Evolutionary conservation across 2,113 vertebrate species (phyloP), one percentile per base, ranked within the genome.

Genomic region (Rhinoderma darwinii): DNA sequence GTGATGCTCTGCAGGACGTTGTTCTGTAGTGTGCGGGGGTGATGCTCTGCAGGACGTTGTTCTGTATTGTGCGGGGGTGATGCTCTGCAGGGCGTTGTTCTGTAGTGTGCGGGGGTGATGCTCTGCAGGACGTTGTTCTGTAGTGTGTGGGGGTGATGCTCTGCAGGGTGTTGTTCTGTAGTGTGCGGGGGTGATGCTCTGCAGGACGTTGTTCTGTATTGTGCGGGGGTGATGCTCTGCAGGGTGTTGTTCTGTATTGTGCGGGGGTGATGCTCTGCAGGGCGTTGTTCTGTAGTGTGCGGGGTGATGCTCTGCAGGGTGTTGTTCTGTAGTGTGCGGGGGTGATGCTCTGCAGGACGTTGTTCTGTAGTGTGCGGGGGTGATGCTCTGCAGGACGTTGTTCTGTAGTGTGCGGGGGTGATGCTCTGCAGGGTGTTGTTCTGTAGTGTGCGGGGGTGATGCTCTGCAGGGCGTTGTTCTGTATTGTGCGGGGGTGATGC

Each of bases 231-330:
- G 39, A 75, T n/a, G 14, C 22, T 47, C 74, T 50, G 74, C 88
- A 84, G 88, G 95, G n/a, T n/a, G n/a, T n/a, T n/a, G n/a, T n/a
- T n/a, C n/a, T n/a, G n/a, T n/a, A n/a, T n/a, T n/a, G n/a, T n/a
- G n/a, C n/a, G n/a, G n/a, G 95, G 95, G 85, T 96, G 39, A 75
- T n/a, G 12, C 41, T 47, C 73, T 47, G 74, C 88, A 84, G 88
- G 95, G 1, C 17, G 8, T n/a, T 12, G 59, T 4, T 44, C 43
- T 44, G 5, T 10, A 44, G 7, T 61, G 59, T 61, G 59, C 25
- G 59, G 59, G 25, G 59, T 44, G 43, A 44, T 44, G 43, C 39
- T 41, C 72, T 74, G 72, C 72, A 70, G 66, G 35, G 1, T n/a
- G 20, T 11, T 27, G 63, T n/a, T 32, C 30, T 68, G 30, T 6